These are phyloP conservation scores for Mormyrus hasselquistii DNA, from an alignment of 2,797 vertebrate species.

Conservation along the genomic window DNA sequence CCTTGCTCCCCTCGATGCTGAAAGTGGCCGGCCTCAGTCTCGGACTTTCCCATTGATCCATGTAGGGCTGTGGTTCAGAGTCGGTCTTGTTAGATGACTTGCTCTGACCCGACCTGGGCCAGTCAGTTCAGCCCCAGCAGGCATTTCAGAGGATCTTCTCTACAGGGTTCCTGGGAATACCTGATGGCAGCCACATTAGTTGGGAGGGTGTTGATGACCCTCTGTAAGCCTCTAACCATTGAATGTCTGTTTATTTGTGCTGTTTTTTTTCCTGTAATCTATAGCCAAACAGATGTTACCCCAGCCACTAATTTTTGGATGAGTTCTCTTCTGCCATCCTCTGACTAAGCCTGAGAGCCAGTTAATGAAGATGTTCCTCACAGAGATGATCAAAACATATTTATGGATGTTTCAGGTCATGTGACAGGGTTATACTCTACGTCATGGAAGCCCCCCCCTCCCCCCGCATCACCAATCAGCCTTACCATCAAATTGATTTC, in stretches of 20 bases:
- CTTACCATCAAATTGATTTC: slow-evolving; percentile 1
- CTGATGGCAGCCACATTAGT: neutral
- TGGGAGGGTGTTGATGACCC: neutral
- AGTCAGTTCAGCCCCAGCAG: slow-evolving; percentile 15
- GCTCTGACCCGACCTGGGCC: slow-evolving; percentile 41
- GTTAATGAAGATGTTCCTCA: neutral
- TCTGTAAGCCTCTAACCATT: neutral
- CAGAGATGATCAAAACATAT: neutral
- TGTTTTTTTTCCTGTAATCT: neutral
- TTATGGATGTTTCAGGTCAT: neutral
- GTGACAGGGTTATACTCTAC: neutral
- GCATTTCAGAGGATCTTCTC: slow-evolving; percentile 44
- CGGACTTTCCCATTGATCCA: slow-evolving; percentile 54
- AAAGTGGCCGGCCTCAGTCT: slow-evolving; percentile 36
- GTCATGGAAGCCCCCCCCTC: neutral
- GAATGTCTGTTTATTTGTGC: neutral
- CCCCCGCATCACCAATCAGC: neutral
- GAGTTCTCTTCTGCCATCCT: neutral
- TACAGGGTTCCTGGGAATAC: slow-evolving; percentile 30
- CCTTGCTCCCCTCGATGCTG: neutral
- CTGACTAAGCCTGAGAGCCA: neutral
- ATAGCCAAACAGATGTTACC: neutral
- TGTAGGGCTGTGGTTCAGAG: slow-evolving; percentile 47
- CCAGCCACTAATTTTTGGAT: neutral
- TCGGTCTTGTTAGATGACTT: slow-evolving; percentile 46